A percentile compares a stretch with the other conserved stretches of the same genome.
These are phyloP conservation scores for Ectemnius lituratus DNA, from an alignment of 2,888 invertebrate species.

Conservation along the genomic window DNA sequence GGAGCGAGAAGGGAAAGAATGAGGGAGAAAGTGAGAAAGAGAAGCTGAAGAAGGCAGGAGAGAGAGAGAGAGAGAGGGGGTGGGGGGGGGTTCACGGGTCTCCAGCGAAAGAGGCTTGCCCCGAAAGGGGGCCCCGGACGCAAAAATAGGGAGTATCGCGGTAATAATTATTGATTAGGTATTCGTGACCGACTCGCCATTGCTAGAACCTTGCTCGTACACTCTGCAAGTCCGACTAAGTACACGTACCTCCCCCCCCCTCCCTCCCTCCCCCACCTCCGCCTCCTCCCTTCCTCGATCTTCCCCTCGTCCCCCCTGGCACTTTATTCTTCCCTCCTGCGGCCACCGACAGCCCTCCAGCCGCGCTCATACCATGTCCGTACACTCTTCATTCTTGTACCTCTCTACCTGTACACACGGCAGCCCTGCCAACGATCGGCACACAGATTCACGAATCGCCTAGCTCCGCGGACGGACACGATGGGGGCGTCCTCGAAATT, in stretches of 20 bases:
- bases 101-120: constrained; percentile 37
- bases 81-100: constrained; percentile 51
- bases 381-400: constrained; percentile 7
- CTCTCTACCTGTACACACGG: background rate
- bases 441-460: background rate
- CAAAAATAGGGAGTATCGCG: constrained; percentile 73
- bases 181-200: constrained; percentile 71
- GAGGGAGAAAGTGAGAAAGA: constrained; percentile 39
- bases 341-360: constrained; percentile 2
- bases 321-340: background rate
- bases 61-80: constrained; percentile 40
- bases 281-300: constrained; percentile 26
- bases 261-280: constrained; percentile 29
- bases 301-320: background rate
- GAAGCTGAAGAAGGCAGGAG: constrained; percentile 30
- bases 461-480: constrained; percentile 16
- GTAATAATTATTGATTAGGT: constrained; percentile 76
- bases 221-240: constrained; percentile 40
- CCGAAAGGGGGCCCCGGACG: constrained; percentile 52
- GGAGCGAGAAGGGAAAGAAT: constrained; percentile 48
- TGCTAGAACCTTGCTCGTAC: constrained; percentile 52
- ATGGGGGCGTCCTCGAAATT: constrained; percentile 66
- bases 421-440: constrained; percentile 9
- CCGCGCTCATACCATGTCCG: constrained; percentile 6
- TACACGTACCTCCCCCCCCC: constrained; percentile 44